Conservation (phyloP, 2,113 vertebrate species). For the Phylloscopus trochilus region DNA sequence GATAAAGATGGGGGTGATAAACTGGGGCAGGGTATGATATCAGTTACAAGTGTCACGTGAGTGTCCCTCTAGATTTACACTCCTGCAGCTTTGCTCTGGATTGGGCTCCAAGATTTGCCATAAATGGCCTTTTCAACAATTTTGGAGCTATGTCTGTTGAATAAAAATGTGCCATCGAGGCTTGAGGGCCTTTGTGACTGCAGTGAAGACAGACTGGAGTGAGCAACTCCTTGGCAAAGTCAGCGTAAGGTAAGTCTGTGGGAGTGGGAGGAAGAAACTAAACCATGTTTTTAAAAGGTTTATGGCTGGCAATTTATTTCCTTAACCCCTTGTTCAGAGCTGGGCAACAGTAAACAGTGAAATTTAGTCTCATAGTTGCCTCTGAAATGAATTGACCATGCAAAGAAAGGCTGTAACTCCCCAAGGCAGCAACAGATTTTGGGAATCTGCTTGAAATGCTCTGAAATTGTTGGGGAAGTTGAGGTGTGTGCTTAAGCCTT, state of each 20-base stretch:
- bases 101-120: neutral
- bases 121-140: neutral
- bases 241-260: neutral
- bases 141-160: neutral
- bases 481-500: neutral
- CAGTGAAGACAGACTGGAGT: neutral
- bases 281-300: constrained; percentile 9
- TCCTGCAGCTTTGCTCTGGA: neutral
- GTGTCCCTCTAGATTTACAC: neutral
- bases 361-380: neutral
- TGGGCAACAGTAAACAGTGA: neutral
- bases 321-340: neutral
- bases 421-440: neutral
- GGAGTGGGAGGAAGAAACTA: neutral
- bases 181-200: neutral
- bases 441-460: neutral
- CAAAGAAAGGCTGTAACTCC: neutral
- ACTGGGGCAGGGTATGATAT: constrained; percentile 15
- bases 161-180: neutral
- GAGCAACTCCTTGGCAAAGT: neutral
- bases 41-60: neutral
- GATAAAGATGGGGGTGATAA: constrained; percentile 50
- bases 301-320: constrained; percentile 22
- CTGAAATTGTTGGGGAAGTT: neutral
- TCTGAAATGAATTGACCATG: constrained; percentile 13